Percentiles rank a stretch among this genome's conserved stretches.
Evolutionary conservation across 2,888 invertebrate species (phyloP).

Genomic region (Timema cristinae): DNA sequence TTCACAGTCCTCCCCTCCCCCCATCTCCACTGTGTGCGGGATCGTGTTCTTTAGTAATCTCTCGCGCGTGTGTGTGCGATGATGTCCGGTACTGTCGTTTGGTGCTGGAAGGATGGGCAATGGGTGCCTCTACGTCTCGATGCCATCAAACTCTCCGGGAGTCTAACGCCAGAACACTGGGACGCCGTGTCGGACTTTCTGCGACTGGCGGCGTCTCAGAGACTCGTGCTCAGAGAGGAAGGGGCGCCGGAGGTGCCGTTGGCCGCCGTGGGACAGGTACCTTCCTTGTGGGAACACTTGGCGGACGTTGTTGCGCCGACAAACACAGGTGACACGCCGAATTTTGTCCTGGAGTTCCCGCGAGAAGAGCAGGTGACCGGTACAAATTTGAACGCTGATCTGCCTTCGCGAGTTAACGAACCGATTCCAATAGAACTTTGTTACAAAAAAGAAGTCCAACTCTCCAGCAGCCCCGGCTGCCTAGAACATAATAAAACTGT

Average conservation of each 20-base stretch:
- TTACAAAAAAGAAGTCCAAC: no score
- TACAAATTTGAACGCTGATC: no score
- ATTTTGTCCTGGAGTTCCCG: no score
- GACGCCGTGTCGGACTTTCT: conserved; percentile 62
- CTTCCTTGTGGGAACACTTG: neutral
- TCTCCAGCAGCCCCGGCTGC: no score
- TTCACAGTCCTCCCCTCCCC: no score
- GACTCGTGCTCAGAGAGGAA: conserved; percentile 53
- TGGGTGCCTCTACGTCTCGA: conserved; percentile 60
- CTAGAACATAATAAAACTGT: no score
- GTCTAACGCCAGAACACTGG: conserved; percentile 61
- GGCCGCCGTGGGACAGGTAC: neutral
- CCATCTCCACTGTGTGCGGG: no score
- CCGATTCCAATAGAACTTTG: no score
- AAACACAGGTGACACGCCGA: neutral
- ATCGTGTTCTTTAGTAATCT: no score
- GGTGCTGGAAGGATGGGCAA: conserved; percentile 27
- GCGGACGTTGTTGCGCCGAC: neutral
- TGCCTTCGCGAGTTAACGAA: no score
- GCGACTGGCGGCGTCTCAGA: conserved; percentile 60
- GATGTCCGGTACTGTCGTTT: conserved; percentile 25
- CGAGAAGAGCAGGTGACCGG: no score
- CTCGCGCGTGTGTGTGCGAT: conserved; percentile 2
- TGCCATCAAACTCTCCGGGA: conserved; percentile 62
- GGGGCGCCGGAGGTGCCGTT: neutral